Evolutionary conservation across 2,888 invertebrate species (phyloP).

Genomic region (Andricus quercusramuli): DNA sequence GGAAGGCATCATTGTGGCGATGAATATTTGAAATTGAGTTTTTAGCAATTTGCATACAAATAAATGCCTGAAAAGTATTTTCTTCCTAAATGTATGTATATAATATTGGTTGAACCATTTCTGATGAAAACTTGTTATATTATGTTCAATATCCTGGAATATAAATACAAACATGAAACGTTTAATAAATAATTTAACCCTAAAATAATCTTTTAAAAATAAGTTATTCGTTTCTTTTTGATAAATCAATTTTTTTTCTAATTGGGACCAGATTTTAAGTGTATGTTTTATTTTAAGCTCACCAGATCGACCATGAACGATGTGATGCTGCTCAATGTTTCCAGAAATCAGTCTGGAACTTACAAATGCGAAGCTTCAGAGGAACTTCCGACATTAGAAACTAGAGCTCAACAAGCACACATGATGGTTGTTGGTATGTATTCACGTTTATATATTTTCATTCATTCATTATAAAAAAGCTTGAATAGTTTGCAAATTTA

Average conservation of each 20-base stretch:
- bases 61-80: neutral
- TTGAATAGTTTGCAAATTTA: too few species aligned
- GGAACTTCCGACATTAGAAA: slow-evolving; percentile 86
- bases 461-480: neutral
- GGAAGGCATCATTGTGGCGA: neutral
- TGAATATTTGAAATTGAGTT: neutral
- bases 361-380: slow-evolving; percentile 89
- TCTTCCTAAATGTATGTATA: neutral
- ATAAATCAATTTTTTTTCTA: neutral
- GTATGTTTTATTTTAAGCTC: slow-evolving; percentile 77
- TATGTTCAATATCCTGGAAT: neutral
- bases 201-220: neutral
- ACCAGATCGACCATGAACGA: slow-evolving; percentile 84
- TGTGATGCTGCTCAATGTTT: slow-evolving; percentile 85
- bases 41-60: neutral
- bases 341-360: slow-evolving; percentile 83
- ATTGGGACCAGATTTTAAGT: neutral
- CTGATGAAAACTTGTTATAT: neutral
- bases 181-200: neutral
- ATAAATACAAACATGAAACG: too few species aligned
- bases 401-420: slow-evolving; percentile 82
- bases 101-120: neutral
- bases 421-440: slow-evolving; percentile 85
- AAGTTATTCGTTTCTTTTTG: neutral
- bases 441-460: neutral